Evolutionary conservation across 2,797 vertebrate genomes (phyloP).

Genomic region (Silurus aristotelis): DNA sequence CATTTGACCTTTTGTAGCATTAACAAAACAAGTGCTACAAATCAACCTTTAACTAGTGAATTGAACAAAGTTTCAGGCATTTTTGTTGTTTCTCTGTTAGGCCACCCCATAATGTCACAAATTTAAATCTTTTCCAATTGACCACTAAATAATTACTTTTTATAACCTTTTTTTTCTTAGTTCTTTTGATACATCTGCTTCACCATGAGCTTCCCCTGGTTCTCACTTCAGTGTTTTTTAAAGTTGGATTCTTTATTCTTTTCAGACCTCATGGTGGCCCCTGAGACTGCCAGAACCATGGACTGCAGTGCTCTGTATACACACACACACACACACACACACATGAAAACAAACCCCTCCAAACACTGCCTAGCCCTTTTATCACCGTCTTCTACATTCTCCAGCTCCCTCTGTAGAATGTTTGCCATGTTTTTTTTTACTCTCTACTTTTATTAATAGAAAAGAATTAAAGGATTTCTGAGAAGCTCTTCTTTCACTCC

Average conservation of each 20-base stretch:
- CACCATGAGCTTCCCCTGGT: not conserved
- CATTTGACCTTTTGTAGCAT: not conserved
- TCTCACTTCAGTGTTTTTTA: not conserved
- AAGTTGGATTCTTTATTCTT: not conserved
- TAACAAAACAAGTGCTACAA: not conserved
- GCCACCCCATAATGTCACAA: too few species aligned
- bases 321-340: not conserved
- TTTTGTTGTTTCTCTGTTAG: not conserved
- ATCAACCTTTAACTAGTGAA: not conserved
- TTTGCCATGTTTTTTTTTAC: not conserved
- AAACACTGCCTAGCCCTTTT: not conserved
- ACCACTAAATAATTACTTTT: too few species aligned
- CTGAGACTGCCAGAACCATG: not conserved
- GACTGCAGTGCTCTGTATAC: not conserved
- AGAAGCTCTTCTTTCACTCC: not conserved
- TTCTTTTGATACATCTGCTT: not conserved
- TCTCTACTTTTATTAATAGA: not conserved
- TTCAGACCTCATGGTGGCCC: not conserved
- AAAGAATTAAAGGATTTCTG: not conserved
- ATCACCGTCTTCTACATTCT: too few species aligned
- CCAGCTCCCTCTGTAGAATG: not conserved
- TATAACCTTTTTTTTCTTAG: not conserved
- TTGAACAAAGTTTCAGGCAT: not conserved
- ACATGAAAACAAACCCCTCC: not conserved
- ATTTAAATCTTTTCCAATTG: too few species aligned